phyloP scores from a whole-genome alignment of 2,888 invertebrate species.

The Gisinianus flammeolus region DNA sequence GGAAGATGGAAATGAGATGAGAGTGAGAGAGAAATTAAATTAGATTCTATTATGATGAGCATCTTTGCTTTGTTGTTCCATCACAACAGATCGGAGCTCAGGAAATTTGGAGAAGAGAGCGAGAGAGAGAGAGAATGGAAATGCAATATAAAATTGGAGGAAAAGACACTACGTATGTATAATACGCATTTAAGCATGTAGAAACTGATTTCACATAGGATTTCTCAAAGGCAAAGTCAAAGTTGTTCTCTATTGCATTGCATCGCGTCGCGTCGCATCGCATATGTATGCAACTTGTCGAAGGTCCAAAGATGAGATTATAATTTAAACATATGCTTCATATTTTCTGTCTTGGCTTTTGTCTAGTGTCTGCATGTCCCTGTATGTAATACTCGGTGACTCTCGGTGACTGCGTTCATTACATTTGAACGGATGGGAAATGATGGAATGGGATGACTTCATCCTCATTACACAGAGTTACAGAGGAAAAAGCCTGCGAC shows the following conservation, averaged over 20 bases:
- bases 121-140: not conserved
- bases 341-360: not conserved
- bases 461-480: not conserved
- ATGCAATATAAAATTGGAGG: not conserved
- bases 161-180: too few species aligned
- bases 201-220: too few species aligned
- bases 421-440: slow-evolving; percentile 5
- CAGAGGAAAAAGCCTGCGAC: too few species aligned
- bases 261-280: too few species aligned
- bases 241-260: too few species aligned
- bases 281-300: not conserved
- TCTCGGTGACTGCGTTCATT: not conserved
- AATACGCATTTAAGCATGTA: too few species aligned
- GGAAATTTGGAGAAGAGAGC: too few species aligned
- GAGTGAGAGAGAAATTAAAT: not conserved
- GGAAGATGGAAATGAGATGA: not conserved
- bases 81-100: too few species aligned
- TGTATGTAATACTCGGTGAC: not conserved
- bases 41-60: slow-evolving; percentile 3
- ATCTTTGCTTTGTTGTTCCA: too few species aligned
- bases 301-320: not conserved
- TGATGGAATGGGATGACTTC: not conserved
- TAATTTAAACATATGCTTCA: not conserved
- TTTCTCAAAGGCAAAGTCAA: too few species aligned
- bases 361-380: not conserved